Evolutionary conservation across 2,797 vertebrate species (phyloP).

Genomic region (Parambassis ranga): DNA sequence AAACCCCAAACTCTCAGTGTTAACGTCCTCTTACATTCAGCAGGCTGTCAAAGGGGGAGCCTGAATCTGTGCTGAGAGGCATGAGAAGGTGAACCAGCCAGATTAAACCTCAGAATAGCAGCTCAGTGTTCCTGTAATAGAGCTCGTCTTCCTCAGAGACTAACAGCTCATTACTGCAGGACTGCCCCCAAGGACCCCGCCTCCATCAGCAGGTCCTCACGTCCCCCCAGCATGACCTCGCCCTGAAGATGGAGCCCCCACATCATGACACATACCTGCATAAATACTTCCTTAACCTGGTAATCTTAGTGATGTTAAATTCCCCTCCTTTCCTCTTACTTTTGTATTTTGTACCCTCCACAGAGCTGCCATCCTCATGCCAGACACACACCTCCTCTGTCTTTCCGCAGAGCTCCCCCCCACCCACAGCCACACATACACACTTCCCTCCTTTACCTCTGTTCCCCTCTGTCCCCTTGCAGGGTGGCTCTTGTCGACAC

Average conservation of each 20-base stretch:
- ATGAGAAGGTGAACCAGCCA: slow-evolving; percentile 63
- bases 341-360: not conserved
- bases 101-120: slow-evolving; percentile 76
- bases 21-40: not conserved
- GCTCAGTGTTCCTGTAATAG: slow-evolving; percentile 65
- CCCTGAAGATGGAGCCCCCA: slow-evolving; percentile 28
- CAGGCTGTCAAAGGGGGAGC: slow-evolving; percentile 24
- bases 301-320: slow-evolving; percentile 1
- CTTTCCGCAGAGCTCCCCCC: slow-evolving; percentile 2
- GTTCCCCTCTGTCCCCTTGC: slow-evolving; percentile 57
- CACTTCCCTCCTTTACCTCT: slow-evolving; percentile 10
- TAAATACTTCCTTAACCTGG: not conserved
- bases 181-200: slow-evolving; percentile 63
- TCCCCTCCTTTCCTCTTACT: not conserved
- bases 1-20: not conserved
- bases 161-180: slow-evolving; percentile 79
- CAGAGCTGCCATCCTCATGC: not conserved
- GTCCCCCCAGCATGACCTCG: slow-evolving; percentile 41
- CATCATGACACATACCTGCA: not conserved
- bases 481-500: slow-evolving; percentile 69
- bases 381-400: slow-evolving; percentile 22
- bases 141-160: slow-evolving; percentile 72
- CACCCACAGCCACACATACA: slow-evolving; percentile 5
- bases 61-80: slow-evolving; percentile 56
- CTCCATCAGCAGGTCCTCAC: slow-evolving; percentile 20